These are phyloP conservation scores for Montipora foliosa DNA, from an alignment of 64 coral and sea anemone genomes.

Conservation along the genomic window DNA sequence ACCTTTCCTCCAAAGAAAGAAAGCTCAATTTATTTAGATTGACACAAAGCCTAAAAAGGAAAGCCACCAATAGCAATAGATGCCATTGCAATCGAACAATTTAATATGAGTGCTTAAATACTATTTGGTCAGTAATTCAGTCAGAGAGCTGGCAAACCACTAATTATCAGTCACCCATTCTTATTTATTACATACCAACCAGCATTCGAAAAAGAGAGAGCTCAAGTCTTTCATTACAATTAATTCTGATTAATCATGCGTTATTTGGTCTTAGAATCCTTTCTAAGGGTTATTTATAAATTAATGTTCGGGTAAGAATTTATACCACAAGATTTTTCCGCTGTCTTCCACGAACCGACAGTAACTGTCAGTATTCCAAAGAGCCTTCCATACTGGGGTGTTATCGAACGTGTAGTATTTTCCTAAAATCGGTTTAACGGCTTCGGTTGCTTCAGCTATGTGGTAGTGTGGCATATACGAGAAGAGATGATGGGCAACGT, in stretches of 20 bases:
- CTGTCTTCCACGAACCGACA: constrained; percentile 91
- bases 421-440: constrained; percentile 83
- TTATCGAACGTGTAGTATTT: constrained; percentile 84
- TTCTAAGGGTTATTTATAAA: not conserved
- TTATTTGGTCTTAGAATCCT: no score
- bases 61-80: not conserved
- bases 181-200: not conserved
- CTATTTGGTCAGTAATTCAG: no score
- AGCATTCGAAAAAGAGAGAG: not conserved
- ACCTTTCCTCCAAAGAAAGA: no score
- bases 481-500: constrained; percentile 83
- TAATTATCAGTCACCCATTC: not conserved
- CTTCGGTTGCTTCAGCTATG: constrained; percentile 77
- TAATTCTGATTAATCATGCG: not conserved
- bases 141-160: not conserved
- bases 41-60: no score
- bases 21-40: no score
- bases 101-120: no score
- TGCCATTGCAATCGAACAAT: not conserved
- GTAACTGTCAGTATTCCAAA: constrained; percentile 82
- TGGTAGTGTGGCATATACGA: constrained; percentile 95
- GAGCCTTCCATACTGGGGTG: constrained; percentile 83
- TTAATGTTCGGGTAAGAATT: constrained; percentile 76
- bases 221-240: no score
- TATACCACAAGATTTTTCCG: constrained; percentile 87